Base-by-base conservation (phyloP, 2,797 vertebrate genomes). In the Malurus leucopterus region DNA sequence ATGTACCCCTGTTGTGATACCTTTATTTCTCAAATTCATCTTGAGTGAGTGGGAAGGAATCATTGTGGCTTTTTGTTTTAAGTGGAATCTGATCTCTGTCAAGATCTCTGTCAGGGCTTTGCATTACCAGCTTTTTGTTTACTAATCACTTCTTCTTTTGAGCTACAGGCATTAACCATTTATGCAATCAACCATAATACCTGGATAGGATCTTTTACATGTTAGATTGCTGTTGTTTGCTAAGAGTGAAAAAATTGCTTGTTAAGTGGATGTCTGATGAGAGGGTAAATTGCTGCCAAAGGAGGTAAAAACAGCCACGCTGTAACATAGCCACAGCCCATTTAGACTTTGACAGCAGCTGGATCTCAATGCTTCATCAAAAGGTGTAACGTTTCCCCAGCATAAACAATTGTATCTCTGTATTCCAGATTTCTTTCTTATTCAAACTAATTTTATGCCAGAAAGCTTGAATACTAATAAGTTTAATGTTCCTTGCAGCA, bases 11-110 rank as follows among this genome's bases (percentile, higher is more conserved):
- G 83, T 85, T 91, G 71, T 68, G 88, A 70, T 86, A 92, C 50
- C 64, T 93, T 74, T 95, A 79, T 89, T 92, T 88, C 71, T 89
- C 15, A 8, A 87, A 88, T 83, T 86, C 50, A 64, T 93, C 61
- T 87, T 71, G 73, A 88, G 57, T 62, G 54, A 44, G 85, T 88
- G 77, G 77, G 89, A 89, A 89, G 64, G 46, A 88, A 64, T 76
- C 61, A 64, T 47, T 71, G 68, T 3, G 10, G 70, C 46, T 79
- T 75, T 95, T 89, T 92, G 79, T 89, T 94, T 88, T 73, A 80
- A 94, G 36, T 41, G 57, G 64, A 88, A 92, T 59, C 46, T 84
- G 73, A 91, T 92, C 74, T 89, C 63, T 78, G 50, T 76, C 64
- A 82, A 82, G 68, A 91, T 89, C 83, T 84, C 34, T 73, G 64